phyloP scores from a whole-genome alignment of 2,113 vertebrate genomes.

The Bufo gargarizans region DNA sequence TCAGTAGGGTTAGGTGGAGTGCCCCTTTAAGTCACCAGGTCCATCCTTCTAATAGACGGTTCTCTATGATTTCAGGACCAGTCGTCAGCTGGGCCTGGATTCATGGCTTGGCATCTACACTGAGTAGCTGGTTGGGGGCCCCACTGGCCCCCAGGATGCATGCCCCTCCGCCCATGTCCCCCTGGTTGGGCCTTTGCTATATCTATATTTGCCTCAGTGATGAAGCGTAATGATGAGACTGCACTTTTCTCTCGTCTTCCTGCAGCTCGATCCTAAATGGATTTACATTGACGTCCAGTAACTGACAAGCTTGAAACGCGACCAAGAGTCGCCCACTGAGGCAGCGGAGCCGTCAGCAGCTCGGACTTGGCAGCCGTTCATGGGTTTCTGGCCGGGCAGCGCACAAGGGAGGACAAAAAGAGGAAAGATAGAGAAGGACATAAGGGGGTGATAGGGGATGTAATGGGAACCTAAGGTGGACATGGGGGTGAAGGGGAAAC shows the following conservation, averaged over 20 bases:
- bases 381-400: conserved; percentile 17
- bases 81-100: too few relatives aligned
- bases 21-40: background rate
- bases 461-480: background rate
- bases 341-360: background rate
- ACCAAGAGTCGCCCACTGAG: background rate
- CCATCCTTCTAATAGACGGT: too few relatives aligned
- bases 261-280: background rate
- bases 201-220: background rate
- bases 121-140: too few relatives aligned
- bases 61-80: too few relatives aligned
- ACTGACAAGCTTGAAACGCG: conserved; percentile 4
- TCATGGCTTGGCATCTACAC: too few relatives aligned
- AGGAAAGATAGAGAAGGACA: background rate
- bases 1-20: background rate
- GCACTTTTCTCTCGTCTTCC: background rate
- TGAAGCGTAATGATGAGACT: background rate
- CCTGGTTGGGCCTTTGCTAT: background rate
- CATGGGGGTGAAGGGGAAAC: background rate
- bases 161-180: background rate
- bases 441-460: background rate
- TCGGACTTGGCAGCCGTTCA: conserved; percentile 17
- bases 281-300: conserved; percentile 17
- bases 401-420: background rate
- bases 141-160: background rate